These are phyloP conservation scores for Romanomermis culicivorax DNA, from an alignment of 2,888 invertebrate genomes.

Conservation along the genomic window DNA sequence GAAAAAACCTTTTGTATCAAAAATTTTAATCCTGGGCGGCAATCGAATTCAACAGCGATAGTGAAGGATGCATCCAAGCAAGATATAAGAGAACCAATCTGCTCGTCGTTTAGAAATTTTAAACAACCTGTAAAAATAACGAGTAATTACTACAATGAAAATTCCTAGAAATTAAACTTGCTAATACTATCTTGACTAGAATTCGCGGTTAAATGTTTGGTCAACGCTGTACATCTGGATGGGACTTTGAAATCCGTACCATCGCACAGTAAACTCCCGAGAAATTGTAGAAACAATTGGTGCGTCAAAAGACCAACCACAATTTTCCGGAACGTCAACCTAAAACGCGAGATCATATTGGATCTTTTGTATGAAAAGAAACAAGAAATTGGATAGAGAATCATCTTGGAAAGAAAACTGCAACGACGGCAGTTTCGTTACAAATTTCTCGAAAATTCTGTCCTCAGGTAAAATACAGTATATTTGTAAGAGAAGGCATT, in stretches of 20 bases:
- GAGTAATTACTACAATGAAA: conserved; percentile 8
- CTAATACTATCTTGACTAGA: not conserved
- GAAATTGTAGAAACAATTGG: conserved; percentile 71
- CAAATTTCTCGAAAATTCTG: no score
- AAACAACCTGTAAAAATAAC: conserved; percentile 16
- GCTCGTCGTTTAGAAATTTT: conserved; percentile 30
- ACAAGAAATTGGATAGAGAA: no score
- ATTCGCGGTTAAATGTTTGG: not conserved
- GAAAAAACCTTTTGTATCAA: conserved; percentile 75
- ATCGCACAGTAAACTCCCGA: conserved; percentile 63
- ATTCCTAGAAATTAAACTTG: not conserved
- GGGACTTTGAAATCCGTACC: conserved; percentile 28
- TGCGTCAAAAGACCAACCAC: conserved; percentile 72
- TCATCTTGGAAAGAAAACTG: no score
- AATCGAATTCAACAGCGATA: conserved; percentile 63
- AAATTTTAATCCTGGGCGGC: conserved; percentile 73
- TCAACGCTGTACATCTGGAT: not conserved
- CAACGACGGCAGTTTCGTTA: no score
- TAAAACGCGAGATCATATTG: no score
- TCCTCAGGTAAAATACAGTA: no score
- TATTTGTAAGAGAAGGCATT: no score
- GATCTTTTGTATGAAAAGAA: no score
- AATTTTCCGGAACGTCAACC: conserved; percentile 65
- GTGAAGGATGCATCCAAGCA: conserved; percentile 58
- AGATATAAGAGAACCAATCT: conserved; percentile 48